Base-by-base conservation (phyloP, 2,113 vertebrate genomes). In the Megatriorchis doriae region DNA sequence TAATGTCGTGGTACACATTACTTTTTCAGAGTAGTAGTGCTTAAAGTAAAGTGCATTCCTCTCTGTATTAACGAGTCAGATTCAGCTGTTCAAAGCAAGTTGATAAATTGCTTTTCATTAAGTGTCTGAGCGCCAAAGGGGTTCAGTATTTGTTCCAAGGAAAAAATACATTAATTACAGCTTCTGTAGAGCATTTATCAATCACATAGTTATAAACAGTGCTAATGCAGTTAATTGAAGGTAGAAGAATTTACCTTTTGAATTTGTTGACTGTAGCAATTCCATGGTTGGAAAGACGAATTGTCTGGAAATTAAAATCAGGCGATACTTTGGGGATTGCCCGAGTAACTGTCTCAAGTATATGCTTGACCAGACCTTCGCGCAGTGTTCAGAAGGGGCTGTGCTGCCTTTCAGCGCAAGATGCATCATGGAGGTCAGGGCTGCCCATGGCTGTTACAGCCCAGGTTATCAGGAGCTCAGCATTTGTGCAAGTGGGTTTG, bases 81-180 rank as follows among this genome's bases (percentile, higher is more conserved):
- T 90, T 94, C 72, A 74, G 80, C 82, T 95, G 56, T 94, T 97
- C 91, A 92, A 84, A 97, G 95, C 95, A 77, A 94, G 81, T 82
- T 97, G 96, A 96, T 97, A 97, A 96, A 93, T 97, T 94, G 92
- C 83, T 93, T 96, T 97, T 97, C 96, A 97, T 97, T 97, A 94
- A 96, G 81, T 50, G 62, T 97, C 58, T 84, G 91, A 94, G 82
- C 32, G 59, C 92, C 93, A 63, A 63, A 95, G 93, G 94, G 96
- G 91, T 97, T 96, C 79, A 20, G 78, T 78, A 34, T 95, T 56
- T 89, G 88, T 95, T 97, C 91, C 85, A 78, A 93, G 94, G 94
- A 91, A 85, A 67, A 91, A 89, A 80, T 85, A 77, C 96, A 93
- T 97, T 92, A 95, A 95, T 97, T 97, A 94, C 88, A 88, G 77